Evolutionary conservation across 2,113 vertebrate genomes (phyloP).

Genomic region (Coptodon rendalli): DNA sequence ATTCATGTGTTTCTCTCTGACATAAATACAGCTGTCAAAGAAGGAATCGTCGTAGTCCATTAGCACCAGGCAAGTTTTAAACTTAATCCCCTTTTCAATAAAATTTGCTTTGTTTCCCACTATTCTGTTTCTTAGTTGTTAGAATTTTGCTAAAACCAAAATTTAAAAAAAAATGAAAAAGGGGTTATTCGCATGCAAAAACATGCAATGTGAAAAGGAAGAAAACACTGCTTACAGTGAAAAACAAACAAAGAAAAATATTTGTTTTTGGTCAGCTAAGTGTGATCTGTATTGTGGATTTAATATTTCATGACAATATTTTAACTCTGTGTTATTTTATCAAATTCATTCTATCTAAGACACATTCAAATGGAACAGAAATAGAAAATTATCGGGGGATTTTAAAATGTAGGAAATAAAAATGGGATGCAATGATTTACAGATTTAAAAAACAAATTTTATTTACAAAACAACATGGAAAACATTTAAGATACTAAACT

Average conservation of each 20-base stretch:
- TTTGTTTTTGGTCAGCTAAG: too few relatives aligned
- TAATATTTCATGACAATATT: too few relatives aligned
- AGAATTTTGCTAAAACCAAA: not conserved
- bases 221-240: not conserved
- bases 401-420: not conserved
- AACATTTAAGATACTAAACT: too few relatives aligned
- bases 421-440: not conserved
- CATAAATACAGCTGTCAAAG: constrained; percentile 44
- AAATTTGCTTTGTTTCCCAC: not conserved
- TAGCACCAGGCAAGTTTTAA: constrained; percentile 34
- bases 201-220: not conserved
- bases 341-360: not conserved
- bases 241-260: too few relatives aligned
- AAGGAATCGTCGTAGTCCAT: constrained; percentile 49
- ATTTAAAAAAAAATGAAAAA: not conserved
- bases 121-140: not conserved
- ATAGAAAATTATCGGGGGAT: not conserved
- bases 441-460: too few relatives aligned
- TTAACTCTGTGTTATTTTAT: not conserved
- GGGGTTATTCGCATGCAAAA: not conserved
- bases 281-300: not conserved
- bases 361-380: not conserved
- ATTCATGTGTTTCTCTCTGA: constrained; percentile 26
- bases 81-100: not conserved
- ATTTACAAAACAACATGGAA: too few relatives aligned